Evolutionary conservation across 2,797 vertebrate genomes (phyloP).

Genomic region (Cephalopachus bancanus): DNA sequence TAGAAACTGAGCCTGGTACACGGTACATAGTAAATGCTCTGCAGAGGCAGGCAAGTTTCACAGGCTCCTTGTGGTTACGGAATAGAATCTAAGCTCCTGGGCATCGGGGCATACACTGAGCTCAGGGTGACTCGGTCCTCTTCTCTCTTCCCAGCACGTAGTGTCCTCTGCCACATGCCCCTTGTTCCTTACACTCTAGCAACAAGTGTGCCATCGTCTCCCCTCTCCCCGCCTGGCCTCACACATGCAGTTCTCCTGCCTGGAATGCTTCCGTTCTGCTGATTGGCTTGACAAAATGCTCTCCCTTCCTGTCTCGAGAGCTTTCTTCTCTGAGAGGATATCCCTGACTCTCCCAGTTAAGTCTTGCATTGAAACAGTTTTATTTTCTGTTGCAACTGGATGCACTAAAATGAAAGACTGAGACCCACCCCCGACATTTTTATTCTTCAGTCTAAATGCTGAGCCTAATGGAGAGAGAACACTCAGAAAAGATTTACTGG

Average conservation of each 20-base stretch:
- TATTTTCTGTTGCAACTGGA: constrained; percentile 25
- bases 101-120: background rate
- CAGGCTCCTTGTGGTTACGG: background rate
- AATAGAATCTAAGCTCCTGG: background rate
- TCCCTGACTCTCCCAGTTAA: background rate
- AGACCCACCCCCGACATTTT: background rate
- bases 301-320: background rate
- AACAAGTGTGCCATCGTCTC: background rate
- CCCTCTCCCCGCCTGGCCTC: background rate
- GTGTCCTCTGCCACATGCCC: background rate
- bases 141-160: background rate
- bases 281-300: background rate
- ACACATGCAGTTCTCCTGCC: no score
- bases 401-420: constrained; percentile 3
- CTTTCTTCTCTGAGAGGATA: background rate
- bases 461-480: background rate
- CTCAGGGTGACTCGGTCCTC: background rate
- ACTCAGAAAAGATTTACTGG: background rate
- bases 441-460: background rate
- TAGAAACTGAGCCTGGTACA: background rate
- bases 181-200: background rate
- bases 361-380: background rate
- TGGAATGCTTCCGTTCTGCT: background rate
- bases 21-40: background rate
- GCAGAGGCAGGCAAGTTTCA: background rate